Conservation (phyloP, 2,797 vertebrate genomes). For the Mustela erminea region DNA sequence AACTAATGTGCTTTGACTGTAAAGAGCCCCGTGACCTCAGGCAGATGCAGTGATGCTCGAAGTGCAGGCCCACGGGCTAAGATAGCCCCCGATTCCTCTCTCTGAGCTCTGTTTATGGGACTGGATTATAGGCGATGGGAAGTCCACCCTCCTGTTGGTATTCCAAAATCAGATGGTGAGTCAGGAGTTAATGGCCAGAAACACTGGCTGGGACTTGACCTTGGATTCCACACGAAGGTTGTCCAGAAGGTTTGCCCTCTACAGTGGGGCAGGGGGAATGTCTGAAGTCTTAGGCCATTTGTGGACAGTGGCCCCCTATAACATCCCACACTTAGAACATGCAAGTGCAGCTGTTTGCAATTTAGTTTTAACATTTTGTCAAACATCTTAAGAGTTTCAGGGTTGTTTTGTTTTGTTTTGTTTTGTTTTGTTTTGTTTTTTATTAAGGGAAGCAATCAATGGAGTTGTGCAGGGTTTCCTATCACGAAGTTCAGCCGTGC, state of each 20-base stretch:
- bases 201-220: background rate
- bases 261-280: background rate
- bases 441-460: background rate
- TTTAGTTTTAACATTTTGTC: background rate
- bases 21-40: background rate
- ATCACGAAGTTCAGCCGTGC: background rate
- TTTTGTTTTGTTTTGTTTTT: background rate
- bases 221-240: background rate
- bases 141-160: background rate
- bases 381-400: background rate
- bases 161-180: background rate
- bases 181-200: background rate
- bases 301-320: background rate
- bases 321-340: background rate
- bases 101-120: background rate
- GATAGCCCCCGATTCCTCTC: background rate
- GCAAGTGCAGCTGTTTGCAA: background rate
- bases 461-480: background rate
- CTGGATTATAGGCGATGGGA: background rate
- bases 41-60: background rate
- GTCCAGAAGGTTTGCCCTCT: background rate
- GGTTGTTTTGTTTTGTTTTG: background rate
- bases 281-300: background rate
- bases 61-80: background rate
- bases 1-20: slow-evolving; percentile 16